A percentile compares a stretch with the other conserved stretches of the same genome.
These are phyloP conservation scores for Cygnus buccinator DNA, from an alignment of 2,113 vertebrate genomes.

Conservation along the genomic window DNA sequence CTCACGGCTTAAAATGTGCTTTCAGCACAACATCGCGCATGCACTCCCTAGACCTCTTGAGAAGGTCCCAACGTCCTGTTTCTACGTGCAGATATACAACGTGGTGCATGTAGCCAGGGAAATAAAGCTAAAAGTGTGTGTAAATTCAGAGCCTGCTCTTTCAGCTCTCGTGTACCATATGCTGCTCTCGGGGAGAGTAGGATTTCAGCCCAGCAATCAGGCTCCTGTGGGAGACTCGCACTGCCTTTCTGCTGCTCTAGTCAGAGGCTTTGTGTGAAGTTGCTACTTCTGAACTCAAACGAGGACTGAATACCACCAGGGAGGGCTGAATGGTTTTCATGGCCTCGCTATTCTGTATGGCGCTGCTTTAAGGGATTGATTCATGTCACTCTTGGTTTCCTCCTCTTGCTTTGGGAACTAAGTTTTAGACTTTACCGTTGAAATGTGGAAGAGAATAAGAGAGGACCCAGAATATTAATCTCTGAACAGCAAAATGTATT, in stretches of 20 bases:
- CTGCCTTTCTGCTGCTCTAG: not conserved
- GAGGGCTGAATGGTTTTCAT: not conserved
- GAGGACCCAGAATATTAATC: not conserved
- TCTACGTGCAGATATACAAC: not conserved
- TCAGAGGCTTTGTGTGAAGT: not conserved
- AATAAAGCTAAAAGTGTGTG: not conserved
- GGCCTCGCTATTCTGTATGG: accelerated
- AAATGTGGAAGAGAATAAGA: not conserved
- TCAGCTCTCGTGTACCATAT: not conserved
- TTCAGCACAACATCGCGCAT: not conserved
- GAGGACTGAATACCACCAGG: not conserved
- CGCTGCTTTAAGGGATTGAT: not conserved
- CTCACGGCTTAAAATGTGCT: not conserved
- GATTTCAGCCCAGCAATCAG: not conserved
- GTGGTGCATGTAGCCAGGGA: not conserved
- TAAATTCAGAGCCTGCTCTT: not conserved
- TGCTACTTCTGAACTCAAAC: not conserved
- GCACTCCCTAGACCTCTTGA: not conserved
- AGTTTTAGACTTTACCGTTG: not conserved
- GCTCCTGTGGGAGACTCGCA: not conserved
- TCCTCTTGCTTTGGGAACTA: not conserved
- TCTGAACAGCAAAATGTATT: not conserved
- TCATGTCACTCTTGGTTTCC: not conserved
- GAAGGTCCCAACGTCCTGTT: not conserved
- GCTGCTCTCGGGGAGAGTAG: not conserved